phyloP scores from a whole-genome alignment of 2,797 vertebrate genomes.

The Scarus forsteni region DNA sequence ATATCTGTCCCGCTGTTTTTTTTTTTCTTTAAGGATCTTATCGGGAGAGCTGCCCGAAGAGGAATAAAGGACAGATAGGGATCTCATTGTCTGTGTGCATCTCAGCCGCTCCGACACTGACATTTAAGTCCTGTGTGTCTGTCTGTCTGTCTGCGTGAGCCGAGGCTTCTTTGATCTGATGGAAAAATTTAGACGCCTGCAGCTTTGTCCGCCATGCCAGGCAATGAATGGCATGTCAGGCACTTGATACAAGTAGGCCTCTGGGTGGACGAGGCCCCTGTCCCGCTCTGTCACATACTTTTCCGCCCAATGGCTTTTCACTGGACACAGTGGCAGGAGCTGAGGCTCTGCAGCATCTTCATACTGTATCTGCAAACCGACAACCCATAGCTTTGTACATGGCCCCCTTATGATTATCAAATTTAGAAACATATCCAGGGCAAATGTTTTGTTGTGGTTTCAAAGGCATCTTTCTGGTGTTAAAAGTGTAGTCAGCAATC shows the following conservation, averaged over 20 bases:
- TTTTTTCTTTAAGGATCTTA: conserved; percentile 46
- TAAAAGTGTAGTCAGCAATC: too few species aligned
- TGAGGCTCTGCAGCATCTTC: conserved; percentile 18
- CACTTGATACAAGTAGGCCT: conserved; percentile 57
- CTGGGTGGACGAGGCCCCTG: conserved; percentile 40
- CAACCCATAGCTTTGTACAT: too few species aligned
- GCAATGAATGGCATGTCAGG: conserved; percentile 50
- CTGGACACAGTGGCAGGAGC: conserved; percentile 1
- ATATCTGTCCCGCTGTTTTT: conserved; percentile 41
- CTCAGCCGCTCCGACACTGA: conserved; percentile 30
- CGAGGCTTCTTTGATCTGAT: conserved; percentile 29
- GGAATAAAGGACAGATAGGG: conserved; percentile 58
- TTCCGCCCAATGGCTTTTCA: conserved; percentile 24
- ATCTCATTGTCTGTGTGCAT: conserved; percentile 58
- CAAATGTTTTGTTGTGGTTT: too few species aligned
- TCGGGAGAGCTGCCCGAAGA: conserved; percentile 46
- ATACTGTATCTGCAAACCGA: not conserved
- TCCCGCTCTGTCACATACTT: conserved; percentile 26
- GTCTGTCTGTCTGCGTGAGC: not conserved
- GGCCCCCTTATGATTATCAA: too few species aligned
- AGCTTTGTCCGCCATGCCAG: conserved; percentile 28
- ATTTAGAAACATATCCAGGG: too few species aligned
- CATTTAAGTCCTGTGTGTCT: conserved; percentile 43
- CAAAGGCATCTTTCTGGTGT: too few species aligned
- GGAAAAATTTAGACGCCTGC: conserved; percentile 51